These are phyloP conservation scores for Alviniconcha strummeri DNA, from an alignment of 2,888 invertebrate species.

Conservation along the genomic window DNA sequence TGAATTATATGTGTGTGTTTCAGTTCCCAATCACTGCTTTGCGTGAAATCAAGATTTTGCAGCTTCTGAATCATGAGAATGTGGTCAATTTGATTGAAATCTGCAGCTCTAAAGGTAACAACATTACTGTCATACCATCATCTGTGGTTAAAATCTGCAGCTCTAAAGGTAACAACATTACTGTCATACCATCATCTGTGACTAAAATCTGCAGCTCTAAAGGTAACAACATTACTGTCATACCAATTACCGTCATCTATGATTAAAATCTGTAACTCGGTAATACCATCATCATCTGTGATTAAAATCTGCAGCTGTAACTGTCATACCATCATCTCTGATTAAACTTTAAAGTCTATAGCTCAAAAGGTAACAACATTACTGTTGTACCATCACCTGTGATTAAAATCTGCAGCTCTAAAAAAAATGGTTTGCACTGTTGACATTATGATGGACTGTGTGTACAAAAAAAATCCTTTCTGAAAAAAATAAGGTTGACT, in stretches of 20 bases:
- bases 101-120: conserved; percentile 90
- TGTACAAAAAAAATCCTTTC: too few species aligned
- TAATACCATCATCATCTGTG: background rate
- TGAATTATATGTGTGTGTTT: background rate
- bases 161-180: background rate
- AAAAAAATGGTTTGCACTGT: too few species aligned
- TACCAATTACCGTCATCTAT: background rate
- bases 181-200: background rate
- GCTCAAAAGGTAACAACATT: background rate
- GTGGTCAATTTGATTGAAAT: conserved; percentile 98
- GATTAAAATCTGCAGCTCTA: background rate
- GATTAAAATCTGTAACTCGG: background rate
- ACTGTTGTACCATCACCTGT: background rate
- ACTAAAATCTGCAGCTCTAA: background rate
- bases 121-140: background rate
- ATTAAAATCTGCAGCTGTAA: background rate
- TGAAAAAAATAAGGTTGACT: too few species aligned
- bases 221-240: too few species aligned
- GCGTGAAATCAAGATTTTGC: conserved; percentile 96
- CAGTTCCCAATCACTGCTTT: conserved; percentile 98
- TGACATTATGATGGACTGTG: background rate
- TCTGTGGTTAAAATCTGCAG: background rate
- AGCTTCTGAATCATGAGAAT: conserved; percentile 95
- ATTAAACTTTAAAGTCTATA: background rate
- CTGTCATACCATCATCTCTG: background rate